Evolutionary conservation across 2,113 vertebrate genomes (phyloP).

Genomic region (Centropus unirufus): DNA sequence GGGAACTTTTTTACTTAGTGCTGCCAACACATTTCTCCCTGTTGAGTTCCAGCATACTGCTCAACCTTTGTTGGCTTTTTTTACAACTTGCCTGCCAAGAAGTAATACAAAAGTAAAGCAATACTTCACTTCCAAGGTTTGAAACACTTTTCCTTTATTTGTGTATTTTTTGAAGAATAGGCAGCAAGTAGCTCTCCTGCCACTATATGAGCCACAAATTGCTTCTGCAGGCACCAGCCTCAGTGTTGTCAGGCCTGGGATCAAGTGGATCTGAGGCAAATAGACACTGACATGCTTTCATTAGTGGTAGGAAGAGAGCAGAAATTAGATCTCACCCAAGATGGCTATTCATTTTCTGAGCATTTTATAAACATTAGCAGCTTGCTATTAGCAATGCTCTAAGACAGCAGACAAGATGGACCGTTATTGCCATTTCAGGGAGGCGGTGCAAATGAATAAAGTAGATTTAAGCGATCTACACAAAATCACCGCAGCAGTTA

Average conservation of each 20-base stretch:
- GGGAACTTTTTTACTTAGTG: not conserved
- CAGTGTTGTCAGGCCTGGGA: not conserved
- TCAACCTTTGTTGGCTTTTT: not conserved
- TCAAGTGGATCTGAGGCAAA: not conserved
- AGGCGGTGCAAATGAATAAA: not conserved
- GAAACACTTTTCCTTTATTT: not conserved
- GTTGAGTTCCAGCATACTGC: not conserved
- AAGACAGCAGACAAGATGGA: not conserved
- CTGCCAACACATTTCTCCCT: not conserved
- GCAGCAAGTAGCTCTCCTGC: not conserved
- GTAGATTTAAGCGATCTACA: not conserved
- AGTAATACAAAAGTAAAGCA: not conserved
- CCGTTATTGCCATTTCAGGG: not conserved
- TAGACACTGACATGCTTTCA: not conserved
- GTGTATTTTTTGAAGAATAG: not conserved
- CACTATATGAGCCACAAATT: not conserved
- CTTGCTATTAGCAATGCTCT: not conserved
- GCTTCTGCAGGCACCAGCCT: not conserved
- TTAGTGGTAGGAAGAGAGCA: not conserved
- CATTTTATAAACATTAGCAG: not conserved
- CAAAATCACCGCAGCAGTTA: not conserved
- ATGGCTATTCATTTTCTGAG: not conserved
- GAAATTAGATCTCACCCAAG: not conserved
- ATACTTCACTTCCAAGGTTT: not conserved
- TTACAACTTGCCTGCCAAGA: not conserved